Conservation (phyloP, 1,140 invertebrate species). For the Lordiphosa collinella region DNA sequence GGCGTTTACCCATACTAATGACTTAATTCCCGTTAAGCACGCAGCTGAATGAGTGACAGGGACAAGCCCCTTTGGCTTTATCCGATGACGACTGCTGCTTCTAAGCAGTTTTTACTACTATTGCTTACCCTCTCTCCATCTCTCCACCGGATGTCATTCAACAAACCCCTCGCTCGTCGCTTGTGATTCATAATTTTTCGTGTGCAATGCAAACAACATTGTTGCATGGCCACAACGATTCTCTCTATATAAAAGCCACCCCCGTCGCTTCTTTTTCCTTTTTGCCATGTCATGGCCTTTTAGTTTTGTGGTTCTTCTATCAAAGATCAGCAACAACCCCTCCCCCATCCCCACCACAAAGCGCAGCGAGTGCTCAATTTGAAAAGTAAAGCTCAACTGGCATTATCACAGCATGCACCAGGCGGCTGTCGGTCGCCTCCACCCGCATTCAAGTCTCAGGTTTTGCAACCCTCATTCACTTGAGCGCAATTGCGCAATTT, state of each 20-base stretch:
- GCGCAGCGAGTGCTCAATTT: slow-evolving; percentile 73
- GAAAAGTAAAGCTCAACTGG: slow-evolving; percentile 70
- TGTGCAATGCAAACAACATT: slow-evolving; percentile 43
- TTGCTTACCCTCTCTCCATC: slow-evolving; percentile 1
- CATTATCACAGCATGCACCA: slow-evolving; percentile 73
- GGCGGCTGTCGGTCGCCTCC: slow-evolving; percentile 8
- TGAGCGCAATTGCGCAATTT: slow-evolving; percentile 53
- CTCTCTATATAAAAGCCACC: slow-evolving; percentile 38
- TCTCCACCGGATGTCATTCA: slow-evolving; percentile 57
- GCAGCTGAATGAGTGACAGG: slow-evolving; percentile 16
- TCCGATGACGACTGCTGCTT: neutral
- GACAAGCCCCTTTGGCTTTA: slow-evolving; percentile 12
- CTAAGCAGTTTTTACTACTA: slow-evolving; percentile 45
- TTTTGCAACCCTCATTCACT: slow-evolving; percentile 52
- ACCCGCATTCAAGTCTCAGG: slow-evolving; percentile 59
- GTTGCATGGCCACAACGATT: slow-evolving; percentile 29
- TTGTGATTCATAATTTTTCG: slow-evolving; percentile 69
- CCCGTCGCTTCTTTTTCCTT: slow-evolving; percentile 30
- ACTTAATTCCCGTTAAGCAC: slow-evolving; percentile 71
- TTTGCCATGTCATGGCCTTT: slow-evolving; percentile 16
- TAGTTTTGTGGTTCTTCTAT: slow-evolving; percentile 1
- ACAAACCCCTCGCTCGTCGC: slow-evolving; percentile 6
- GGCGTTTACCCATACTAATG: slow-evolving; percentile 36
- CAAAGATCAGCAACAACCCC: slow-evolving; percentile 35
- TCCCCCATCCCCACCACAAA: slow-evolving; percentile 21